Conservation (phyloP, 2,888 invertebrate genomes). For the Agrotis clavis region DNA sequence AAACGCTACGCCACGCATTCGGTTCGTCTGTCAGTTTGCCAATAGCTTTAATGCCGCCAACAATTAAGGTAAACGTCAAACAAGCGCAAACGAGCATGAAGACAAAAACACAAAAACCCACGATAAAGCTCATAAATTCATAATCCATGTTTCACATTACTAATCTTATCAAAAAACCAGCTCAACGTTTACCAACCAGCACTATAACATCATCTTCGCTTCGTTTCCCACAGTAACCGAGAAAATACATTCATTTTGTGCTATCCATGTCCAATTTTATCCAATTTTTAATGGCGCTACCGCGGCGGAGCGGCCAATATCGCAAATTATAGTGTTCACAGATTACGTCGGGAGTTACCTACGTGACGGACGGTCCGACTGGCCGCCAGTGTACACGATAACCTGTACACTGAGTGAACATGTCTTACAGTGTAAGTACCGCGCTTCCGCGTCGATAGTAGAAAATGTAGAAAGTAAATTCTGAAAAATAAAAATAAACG, state of each 20-base stretch:
- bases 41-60: too few species aligned
- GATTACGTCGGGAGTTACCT: constrained; percentile 81
- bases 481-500: constrained; percentile 17
- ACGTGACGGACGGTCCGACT: constrained; percentile 74
- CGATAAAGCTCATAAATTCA: constrained; percentile 8
- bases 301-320: constrained; percentile 84
- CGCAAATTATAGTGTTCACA: constrained; percentile 88
- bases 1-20: too few species aligned
- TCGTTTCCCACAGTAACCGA: constrained; percentile 74
- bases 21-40: too few species aligned
- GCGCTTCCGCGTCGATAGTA: constrained; percentile 49
- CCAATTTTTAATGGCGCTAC: constrained; percentile 85
- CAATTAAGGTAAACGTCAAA: constrained; percentile 21
- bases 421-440: constrained; percentile 42
- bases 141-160: constrained; percentile 35
- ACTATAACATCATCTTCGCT: constrained; percentile 46
- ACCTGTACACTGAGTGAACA: constrained; percentile 38
- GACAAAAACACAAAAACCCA: constrained; percentile 11
- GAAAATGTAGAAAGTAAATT: constrained; percentile 40
- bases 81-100: constrained; percentile 21
- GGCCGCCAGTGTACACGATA: constrained; percentile 53
- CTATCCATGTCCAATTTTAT: constrained; percentile 85
- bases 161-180: constrained; percentile 35
- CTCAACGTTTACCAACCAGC: constrained; percentile 20
- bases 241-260: constrained; percentile 77